Evolutionary conservation across 2,113 vertebrate genomes (phyloP), one percentile per base, ranked within the genome.

Genomic region (Bufo bufo): DNA sequence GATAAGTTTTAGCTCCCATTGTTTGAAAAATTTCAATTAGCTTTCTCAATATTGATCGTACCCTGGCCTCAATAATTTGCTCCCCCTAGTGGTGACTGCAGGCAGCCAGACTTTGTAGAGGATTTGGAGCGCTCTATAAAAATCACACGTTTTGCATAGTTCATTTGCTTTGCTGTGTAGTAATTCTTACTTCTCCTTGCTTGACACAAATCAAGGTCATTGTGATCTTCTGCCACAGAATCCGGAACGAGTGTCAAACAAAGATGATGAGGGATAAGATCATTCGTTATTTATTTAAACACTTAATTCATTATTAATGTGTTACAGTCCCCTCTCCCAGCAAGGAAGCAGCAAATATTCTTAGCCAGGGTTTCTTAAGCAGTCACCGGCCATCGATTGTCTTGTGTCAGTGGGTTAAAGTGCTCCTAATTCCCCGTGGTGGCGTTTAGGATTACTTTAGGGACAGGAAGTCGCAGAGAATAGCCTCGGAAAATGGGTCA

Each of bases 201-300:
- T 63, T 49, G 5, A 17, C 49, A 63, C 58, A 84, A 88, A 88
- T 77, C 59, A 84, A 77, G 80, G 80, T 88, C 81, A 83, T 14
- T 47, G 47, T 47, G 87, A 77, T 77, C 81, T 84, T 88, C 87
- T 13, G 58, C 71, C 59, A 19, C 87, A 54, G 87, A 84, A 84
- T 88, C 81, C 71, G 54, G 56, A 43, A 45, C 71, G 79, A 84
- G 58, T 88, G 81, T 88, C 87, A 83, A 66, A 63, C 59, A 65
- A 84, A 88, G 87, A 88, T 85, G 84, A 85, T 83, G 86, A 83
- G 72, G 87, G n/a, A 69, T 77, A 84, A 84, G 81, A 88, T 77
- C 81, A 45, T 56, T 88, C 87, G 59, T 88, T 88, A 88, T 65
- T 88, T 88, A 88, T 88, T 88, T 77, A 88, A 75, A 77, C n/a